Evolutionary conservation across 2,113 vertebrate species (phyloP).

Genomic region (Bufo gargarizans): DNA sequence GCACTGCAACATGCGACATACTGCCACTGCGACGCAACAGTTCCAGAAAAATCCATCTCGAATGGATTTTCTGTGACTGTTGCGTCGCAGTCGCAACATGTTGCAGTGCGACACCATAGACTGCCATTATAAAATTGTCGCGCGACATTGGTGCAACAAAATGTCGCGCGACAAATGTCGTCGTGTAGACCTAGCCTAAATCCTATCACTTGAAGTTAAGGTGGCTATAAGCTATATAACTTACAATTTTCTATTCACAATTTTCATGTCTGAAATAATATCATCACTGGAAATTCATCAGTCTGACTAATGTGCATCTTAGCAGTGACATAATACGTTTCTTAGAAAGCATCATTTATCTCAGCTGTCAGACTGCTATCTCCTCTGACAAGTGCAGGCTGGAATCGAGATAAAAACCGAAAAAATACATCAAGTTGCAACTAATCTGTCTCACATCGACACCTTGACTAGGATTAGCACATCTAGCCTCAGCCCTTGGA

Average conservation of each 20-base stretch:
- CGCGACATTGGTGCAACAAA: too few relatives aligned
- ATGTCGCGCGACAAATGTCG: too few relatives aligned
- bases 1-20: too few relatives aligned
- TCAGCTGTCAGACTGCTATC: constrained; percentile 27
- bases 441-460: background rate
- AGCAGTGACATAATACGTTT: constrained; percentile 12
- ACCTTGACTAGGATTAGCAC: background rate
- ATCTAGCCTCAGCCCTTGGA: background rate
- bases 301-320: background rate
- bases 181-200: too few relatives aligned
- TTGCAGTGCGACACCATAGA: too few relatives aligned
- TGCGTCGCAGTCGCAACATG: too few relatives aligned
- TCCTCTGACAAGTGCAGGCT: constrained; percentile 27
- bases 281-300: background rate
- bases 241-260: background rate
- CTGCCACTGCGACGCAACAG: too few relatives aligned
- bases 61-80: too few relatives aligned
- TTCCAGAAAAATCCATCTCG: too few relatives aligned
- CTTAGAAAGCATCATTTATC: constrained; percentile 29
- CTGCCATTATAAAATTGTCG: too few relatives aligned
- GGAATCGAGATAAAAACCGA: background rate
- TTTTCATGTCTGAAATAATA: background rate
- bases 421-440: constrained; percentile 21
- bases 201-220: background rate
- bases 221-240: background rate